Evolutionary conservation across 1,140 invertebrate genomes (phyloP).

Genomic region (Nephotettix cincticeps): DNA sequence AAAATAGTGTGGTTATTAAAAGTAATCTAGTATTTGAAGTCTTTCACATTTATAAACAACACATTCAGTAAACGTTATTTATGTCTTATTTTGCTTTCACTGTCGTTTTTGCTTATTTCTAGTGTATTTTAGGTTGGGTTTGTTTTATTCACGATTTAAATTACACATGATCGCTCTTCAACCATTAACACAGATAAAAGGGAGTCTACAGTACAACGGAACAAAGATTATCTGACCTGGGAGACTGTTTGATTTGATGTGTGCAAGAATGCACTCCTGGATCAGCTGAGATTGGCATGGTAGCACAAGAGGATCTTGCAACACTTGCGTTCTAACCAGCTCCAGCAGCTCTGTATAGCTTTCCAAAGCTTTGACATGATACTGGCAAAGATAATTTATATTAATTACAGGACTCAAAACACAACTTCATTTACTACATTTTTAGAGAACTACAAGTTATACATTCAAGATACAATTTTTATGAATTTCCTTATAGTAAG

Average conservation of each 20-base stretch:
- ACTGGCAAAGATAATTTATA: not conserved
- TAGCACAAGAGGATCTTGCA: not conserved
- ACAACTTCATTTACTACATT: not conserved
- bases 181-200: too few species aligned
- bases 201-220: too few species aligned
- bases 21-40: too few species aligned
- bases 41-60: too few species aligned
- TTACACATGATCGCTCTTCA: too few species aligned
- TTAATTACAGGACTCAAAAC: not conserved
- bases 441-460: not conserved
- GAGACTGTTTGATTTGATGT: not conserved
- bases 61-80: too few species aligned
- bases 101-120: too few species aligned
- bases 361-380: not conserved
- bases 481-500: too few species aligned
- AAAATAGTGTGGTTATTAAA: too few species aligned
- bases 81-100: too few species aligned
- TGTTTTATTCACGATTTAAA: too few species aligned
- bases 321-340: not conserved
- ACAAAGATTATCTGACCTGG: not conserved
- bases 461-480: not conserved
- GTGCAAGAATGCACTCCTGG: not conserved
- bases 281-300: not conserved
- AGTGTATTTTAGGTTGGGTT: too few species aligned
- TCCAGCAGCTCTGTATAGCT: not conserved